phyloP scores from a whole-genome alignment of 2,113 vertebrate genomes.

The Penelope pileata region DNA sequence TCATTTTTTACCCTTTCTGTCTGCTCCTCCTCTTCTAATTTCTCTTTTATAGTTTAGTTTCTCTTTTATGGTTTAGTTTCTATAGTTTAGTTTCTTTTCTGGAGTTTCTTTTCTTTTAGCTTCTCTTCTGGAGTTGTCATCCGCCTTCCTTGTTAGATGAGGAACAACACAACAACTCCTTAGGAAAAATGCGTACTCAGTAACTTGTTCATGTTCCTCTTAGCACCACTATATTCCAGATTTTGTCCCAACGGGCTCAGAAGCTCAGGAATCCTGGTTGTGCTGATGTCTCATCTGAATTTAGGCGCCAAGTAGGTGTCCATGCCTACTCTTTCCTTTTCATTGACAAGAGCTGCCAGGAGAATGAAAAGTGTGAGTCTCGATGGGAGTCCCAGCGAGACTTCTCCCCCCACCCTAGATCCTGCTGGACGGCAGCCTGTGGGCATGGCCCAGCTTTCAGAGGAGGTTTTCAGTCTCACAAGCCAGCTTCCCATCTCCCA shows the following conservation, averaged over 20 bases:
- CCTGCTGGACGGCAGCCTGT: not conserved
- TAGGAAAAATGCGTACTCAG: not conserved
- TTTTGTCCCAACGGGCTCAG: not conserved
- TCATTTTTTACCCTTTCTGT: constrained; percentile 15
- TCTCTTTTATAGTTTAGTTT: not conserved
- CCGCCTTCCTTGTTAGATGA: not conserved
- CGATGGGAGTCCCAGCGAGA: not conserved
- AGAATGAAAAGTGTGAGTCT: not conserved
- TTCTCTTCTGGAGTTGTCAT: not conserved
- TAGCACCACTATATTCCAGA: not conserved
- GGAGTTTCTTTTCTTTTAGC: no score
- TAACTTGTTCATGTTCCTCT: not conserved
- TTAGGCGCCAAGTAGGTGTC: not conserved
- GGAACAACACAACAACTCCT: not conserved
- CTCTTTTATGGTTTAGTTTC: no score
- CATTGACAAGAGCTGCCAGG: not conserved
- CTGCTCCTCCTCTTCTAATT: constrained; percentile 1
- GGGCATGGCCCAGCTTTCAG: not conserved
- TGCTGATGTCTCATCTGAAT: not conserved
- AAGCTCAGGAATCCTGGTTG: accelerated
- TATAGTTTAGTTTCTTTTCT: no score
- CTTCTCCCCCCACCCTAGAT: not conserved
- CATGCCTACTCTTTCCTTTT: not conserved
- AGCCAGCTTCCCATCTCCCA: constrained; percentile 21
- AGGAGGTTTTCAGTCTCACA: not conserved